Evolutionary conservation across 2,797 vertebrate species (phyloP), one percentile per base, ranked within the genome.

Genomic region (Apodemus agrarius): DNA sequence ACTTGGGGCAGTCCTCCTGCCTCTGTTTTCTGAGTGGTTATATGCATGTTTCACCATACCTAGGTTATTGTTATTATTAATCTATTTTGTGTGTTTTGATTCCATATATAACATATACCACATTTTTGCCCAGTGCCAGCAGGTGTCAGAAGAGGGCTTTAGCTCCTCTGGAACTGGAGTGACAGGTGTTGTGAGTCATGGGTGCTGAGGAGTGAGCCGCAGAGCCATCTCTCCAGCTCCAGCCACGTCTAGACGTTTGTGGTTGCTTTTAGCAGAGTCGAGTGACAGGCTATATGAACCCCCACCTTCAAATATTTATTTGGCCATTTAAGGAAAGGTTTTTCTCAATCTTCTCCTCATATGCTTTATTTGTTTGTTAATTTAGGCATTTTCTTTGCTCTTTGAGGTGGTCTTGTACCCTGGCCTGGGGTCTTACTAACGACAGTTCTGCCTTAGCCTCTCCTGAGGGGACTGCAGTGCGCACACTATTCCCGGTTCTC

Each of bases 261-360:
- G 91, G 3, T 19, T 81, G 40, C 31, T 95, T 94, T 82, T 75
- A n/a, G 61, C 61, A 93, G 14, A 78, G 26, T 37, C 49, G 59
- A 87, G 43, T 74, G 6, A 69, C n/a, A 83, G 49, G 52, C 63
- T 8, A 1, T 69, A n/a, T 67, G 83, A 52, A 69, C 59, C 67
- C 79, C 75, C 81, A 61, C 52, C 24, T 75, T 80, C 87, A 93
- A 78, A 52, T 92, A 85, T 72, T 89, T 84, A 0, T 94, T 40
- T 59, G 87, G 14, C 69, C 54, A 52, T 59, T 91, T 94, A 65
- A 89, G 88, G 63, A 93, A 65, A 93, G 49, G 3, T 78, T 76
- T 79, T 82, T 14, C 46, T 43, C 37, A 61, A 1, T 14, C 7
- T 3, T 78, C 63, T 21, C 49, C 34, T 19, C 13, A 4, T n/a